These are phyloP conservation scores for Cyclina sinensis DNA, from an alignment of 1,140 invertebrate genomes.

Conservation along the genomic window DNA sequence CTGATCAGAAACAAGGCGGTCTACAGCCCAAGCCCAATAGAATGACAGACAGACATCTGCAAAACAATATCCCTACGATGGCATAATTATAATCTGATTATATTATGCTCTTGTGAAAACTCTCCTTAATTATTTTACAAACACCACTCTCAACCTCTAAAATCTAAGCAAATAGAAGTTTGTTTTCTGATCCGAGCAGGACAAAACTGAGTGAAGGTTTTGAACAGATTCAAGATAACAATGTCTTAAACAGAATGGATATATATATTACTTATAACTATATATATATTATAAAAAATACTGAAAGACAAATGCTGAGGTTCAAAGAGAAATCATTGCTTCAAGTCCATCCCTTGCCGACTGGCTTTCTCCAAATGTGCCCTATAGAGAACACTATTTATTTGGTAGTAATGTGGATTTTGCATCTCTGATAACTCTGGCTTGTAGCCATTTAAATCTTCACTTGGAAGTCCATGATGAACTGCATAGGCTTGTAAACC, in stretches of 20 bases:
- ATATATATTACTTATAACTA: background rate
- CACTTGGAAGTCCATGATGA: constrained; percentile 32
- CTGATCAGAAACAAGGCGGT: too few relatives aligned
- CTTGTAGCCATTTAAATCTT: constrained; percentile 64
- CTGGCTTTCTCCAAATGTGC: constrained; percentile 61
- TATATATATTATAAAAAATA: background rate
- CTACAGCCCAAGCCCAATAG: too few relatives aligned
- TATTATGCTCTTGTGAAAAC: too few relatives aligned
- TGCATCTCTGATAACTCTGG: constrained; percentile 63
- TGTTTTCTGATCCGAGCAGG: too few relatives aligned
- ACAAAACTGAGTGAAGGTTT: too few relatives aligned
- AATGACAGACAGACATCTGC: too few relatives aligned
- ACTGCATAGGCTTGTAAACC: constrained; percentile 40
- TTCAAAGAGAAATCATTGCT: constrained; percentile 40
- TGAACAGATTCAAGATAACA: too few relatives aligned
- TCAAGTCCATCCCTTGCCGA: constrained; percentile 44
- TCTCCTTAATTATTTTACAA: too few relatives aligned
- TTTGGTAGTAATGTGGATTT: constrained; percentile 73
- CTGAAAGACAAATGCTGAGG: constrained; percentile 40
- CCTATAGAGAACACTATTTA: constrained; percentile 69
- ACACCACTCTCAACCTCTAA: too few relatives aligned
- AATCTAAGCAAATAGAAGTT: too few relatives aligned
- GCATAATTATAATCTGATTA: too few relatives aligned
- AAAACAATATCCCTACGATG: too few relatives aligned
- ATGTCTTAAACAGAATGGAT: background rate